Base-by-base conservation (phyloP, 2,888 invertebrate species). In the Calliphora vomitoria region DNA sequence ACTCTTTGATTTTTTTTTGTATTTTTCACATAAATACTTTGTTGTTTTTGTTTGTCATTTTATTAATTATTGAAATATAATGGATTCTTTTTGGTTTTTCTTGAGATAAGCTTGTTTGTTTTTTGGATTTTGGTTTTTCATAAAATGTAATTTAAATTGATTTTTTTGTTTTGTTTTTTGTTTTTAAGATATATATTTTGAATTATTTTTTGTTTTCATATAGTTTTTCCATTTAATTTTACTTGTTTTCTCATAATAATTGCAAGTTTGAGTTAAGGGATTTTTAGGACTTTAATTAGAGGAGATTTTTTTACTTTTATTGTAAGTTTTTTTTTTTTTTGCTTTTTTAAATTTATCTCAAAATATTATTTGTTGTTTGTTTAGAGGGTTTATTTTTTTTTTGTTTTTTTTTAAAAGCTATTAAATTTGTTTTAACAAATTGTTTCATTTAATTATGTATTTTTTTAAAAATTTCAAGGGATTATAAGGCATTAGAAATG, bases 11-110 rank as follows among this genome's bases (percentile, higher is more conserved):
- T 35, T 35, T 62, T 38, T 82, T 64, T 79, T 82, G 85, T 85
- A 88, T 86, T 82, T 75, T 88, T 76, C 85, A 88, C 85, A 86
- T 86, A 80, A 88, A 88, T 82, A 83, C 71, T 78, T 88, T 88
- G 47, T 71, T 79, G 62, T 84, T 82, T 82, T 64, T 60, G 64
- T 83, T 83, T 79, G 25, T 71, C 50, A 50, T 86, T 85, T 88
- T 88, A 83, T 86, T 83, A 88, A 83, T 85, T 80, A 69, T 86
- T 83, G 83, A 86, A 88, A 83, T 88, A 88, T 83, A 88, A 86
- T 88, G 86, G 76, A 78, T 76, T 87, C 44, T 83, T 58, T 80
- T 68, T 44, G 8, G 31, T 76, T 71, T 74, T 83, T 72, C 41
- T 76, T 74, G 86, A 83, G 83, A 88, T 81, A 88, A 88, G 88